These are phyloP conservation scores for Aleiodes leptofemur DNA, from an alignment of 2,888 invertebrate species.

Conservation along the genomic window DNA sequence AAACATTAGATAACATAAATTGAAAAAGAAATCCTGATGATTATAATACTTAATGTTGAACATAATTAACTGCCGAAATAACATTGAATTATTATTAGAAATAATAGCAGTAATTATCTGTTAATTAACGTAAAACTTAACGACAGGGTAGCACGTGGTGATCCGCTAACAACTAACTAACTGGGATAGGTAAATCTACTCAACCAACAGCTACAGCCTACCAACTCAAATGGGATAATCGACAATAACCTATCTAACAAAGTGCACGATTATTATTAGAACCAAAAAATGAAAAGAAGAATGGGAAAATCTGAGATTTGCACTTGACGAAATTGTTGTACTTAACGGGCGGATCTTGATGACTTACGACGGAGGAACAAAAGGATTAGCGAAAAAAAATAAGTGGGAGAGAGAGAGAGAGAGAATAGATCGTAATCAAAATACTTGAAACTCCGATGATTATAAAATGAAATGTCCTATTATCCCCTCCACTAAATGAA, in stretches of 20 bases:
- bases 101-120: no score
- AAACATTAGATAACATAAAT: background rate
- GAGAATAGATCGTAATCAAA: slow-evolving; percentile 4
- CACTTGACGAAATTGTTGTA: slow-evolving; percentile 50
- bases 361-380: background rate
- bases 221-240: slow-evolving; percentile 57
- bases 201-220: slow-evolving; percentile 42
- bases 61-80: background rate
- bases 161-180: slow-evolving; percentile 71
- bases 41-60: background rate
- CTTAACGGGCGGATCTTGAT: slow-evolving; percentile 10
- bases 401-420: background rate
- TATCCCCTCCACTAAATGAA: background rate
- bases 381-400: background rate
- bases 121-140: slow-evolving; percentile 56
- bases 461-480: slow-evolving; percentile 9
- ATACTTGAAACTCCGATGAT: slow-evolving; percentile 21
- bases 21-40: background rate
- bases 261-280: slow-evolving; percentile 55
- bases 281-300: slow-evolving; percentile 46
- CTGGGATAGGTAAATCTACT: slow-evolving; percentile 65
- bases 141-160: slow-evolving; percentile 71
- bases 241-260: slow-evolving; percentile 71
- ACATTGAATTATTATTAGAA: no score
- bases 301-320: slow-evolving; percentile 19